Conservation (phyloP, 2,113 vertebrate species). For the Tyto alba region DNA sequence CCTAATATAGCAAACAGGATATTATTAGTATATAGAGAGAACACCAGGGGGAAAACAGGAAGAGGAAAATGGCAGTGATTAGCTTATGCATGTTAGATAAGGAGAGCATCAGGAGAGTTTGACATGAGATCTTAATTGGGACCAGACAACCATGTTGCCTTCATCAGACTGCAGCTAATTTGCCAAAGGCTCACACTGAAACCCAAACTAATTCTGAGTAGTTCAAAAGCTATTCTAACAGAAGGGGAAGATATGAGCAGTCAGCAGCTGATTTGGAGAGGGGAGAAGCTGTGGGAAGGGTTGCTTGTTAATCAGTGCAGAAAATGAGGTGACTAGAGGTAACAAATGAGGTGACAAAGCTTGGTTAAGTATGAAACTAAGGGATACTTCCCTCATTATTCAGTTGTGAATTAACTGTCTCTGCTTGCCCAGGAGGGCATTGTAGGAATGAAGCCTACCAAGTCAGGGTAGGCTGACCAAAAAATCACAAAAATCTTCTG, state of each 20-base stretch:
- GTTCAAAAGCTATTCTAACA: neutral
- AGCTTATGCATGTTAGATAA: neutral
- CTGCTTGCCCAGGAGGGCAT: neutral
- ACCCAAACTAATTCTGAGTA: neutral
- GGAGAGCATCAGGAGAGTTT: neutral
- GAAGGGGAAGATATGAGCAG: neutral
- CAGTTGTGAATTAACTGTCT: neutral
- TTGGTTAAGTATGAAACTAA: neutral
- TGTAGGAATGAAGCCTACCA: neutral
- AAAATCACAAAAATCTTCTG: neutral
- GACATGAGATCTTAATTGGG: neutral
- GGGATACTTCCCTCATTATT: neutral
- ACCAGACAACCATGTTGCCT: neutral
- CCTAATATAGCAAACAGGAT: neutral
- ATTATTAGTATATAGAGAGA: neutral
- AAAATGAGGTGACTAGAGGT: neutral
- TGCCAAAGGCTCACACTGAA: neutral
- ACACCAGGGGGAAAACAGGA: neutral
- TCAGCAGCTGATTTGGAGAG: neutral
- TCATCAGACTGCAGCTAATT: neutral
- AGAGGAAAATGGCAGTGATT: neutral
- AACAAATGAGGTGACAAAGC: neutral
- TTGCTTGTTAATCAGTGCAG: neutral
- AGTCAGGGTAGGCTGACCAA: neutral
- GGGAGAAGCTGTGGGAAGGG: neutral